These are phyloP conservation scores for Acleris holmiana DNA, from an alignment of 2,888 invertebrate species.

Conservation along the genomic window DNA sequence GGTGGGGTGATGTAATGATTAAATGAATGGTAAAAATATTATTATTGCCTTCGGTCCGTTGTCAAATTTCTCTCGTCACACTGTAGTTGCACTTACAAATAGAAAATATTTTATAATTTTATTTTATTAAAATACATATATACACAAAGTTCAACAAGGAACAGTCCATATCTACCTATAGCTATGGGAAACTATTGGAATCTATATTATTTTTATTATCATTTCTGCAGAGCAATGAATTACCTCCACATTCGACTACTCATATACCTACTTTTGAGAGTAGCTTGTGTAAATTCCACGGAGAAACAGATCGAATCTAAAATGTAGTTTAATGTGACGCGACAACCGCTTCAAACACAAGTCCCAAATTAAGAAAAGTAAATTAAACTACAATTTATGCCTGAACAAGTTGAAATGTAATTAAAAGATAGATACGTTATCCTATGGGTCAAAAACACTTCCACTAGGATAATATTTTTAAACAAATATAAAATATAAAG, in stretches of 20 bases:
- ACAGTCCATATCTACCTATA: slow-evolving; percentile 58
- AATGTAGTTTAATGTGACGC: background rate
- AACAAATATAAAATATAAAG: slow-evolving; percentile 41
- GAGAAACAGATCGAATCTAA: background rate
- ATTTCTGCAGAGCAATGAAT: slow-evolving; percentile 26
- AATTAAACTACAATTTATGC: slow-evolving; percentile 4
- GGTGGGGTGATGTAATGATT: slow-evolving; percentile 64
- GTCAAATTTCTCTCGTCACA: slow-evolving; percentile 79
- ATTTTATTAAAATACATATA: slow-evolving; percentile 69
- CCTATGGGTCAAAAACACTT: slow-evolving; percentile 7
- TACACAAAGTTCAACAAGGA: slow-evolving; percentile 72
- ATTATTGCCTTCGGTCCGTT: slow-evolving; percentile 60
- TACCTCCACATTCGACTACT: slow-evolving; percentile 28
- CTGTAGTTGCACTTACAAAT: slow-evolving; percentile 79
- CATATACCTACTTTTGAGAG: slow-evolving; percentile 18
- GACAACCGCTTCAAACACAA: background rate
- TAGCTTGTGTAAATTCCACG: background rate
- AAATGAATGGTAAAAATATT: slow-evolving; percentile 61
- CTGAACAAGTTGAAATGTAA: background rate
- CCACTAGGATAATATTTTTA: slow-evolving; percentile 4
- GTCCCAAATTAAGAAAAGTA: slow-evolving; percentile 9
- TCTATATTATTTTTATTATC: slow-evolving; percentile 19
- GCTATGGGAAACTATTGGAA: slow-evolving; percentile 42
- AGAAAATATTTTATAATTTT: slow-evolving; percentile 64
- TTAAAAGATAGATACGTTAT: slow-evolving; percentile 9